Evolutionary conservation across 2,113 vertebrate genomes (phyloP), one percentile per base, ranked within the genome.

Genomic region (Notothenia rossii): DNA sequence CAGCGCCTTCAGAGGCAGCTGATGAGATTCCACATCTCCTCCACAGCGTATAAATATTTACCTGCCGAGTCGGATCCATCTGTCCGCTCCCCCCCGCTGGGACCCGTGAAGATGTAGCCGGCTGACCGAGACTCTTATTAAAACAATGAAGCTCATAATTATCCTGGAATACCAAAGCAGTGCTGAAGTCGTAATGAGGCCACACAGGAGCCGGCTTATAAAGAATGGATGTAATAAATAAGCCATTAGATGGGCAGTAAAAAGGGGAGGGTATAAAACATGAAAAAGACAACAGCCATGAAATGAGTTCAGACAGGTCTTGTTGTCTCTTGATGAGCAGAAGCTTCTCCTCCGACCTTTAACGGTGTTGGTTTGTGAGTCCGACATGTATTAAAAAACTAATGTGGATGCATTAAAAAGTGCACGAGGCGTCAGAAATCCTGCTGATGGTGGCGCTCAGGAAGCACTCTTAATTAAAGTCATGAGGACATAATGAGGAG

Each of bases 171-270:
- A 92, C 93, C 93, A 93, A 90, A 94, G 93, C 93, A 92, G 93
- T 72, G 89, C 90, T 91, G 48, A 55, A 87, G 90, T 86, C 80
- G 86, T 95, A 95, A 95, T 95, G 94, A 95, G 94, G 94, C 95
- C 95, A 94, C 95, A 95, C 94, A 93, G 95, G 95, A 95, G 88
- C 91, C 65, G 85, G 77, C 80, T 83, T 84, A 94, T 94, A 93
- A 94, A 94, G 94, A 93, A 95, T 94, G 94, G 90, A 94, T 85
- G 92, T 93, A 91, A 95, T 95, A 95, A 95, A 95, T 95, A 94
- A 94, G 94, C 89, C 94, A 94, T 94, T 94, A 94, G 94, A 93
- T 86, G 93, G 88, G 93, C 91, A 84, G 93, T 93, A 92, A 93
- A 89, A 92, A 74, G 84, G 86, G 80, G 51, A 87, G 88, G 91